Conservation (phyloP, 2,888 invertebrate species). For the Lobophora halterata region DNA sequence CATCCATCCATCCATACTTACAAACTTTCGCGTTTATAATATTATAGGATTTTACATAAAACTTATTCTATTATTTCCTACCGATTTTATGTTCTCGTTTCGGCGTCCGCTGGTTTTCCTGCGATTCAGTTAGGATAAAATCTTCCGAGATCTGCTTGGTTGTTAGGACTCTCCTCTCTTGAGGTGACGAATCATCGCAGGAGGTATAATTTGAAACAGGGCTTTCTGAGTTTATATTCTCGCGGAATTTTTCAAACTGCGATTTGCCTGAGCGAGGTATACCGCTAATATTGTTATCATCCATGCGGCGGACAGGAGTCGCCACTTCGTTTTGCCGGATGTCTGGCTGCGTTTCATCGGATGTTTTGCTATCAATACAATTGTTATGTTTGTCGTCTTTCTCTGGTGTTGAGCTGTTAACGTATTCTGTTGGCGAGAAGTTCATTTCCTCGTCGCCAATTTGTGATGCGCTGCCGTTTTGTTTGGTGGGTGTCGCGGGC, state of each 20-base stretch:
- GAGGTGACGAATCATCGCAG: slow-evolving; percentile 14
- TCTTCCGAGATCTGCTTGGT: slow-evolving; percentile 37
- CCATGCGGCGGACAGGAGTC: background rate
- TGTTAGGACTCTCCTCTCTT: slow-evolving; percentile 18
- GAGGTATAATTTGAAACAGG: slow-evolving; percentile 12
- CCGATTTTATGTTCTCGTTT: slow-evolving; percentile 54
- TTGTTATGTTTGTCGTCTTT: slow-evolving; percentile 25
- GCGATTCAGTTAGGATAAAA: slow-evolving; percentile 39
- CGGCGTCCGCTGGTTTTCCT: slow-evolving; percentile 35
- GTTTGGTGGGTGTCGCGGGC: slow-evolving; percentile 16
- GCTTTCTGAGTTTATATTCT: slow-evolving; percentile 7
- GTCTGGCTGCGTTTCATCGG: slow-evolving; percentile 3
- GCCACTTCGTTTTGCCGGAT: background rate
- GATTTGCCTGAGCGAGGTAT: slow-evolving; percentile 12
- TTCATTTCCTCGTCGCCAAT: slow-evolving; percentile 24
- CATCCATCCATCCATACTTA: too few species aligned
- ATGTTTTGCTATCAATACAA: slow-evolving; percentile 2
- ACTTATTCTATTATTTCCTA: slow-evolving; percentile 52
- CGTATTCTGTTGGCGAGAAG: slow-evolving; percentile 27
- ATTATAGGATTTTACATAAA: too few species aligned
- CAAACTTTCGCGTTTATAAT: too few species aligned
- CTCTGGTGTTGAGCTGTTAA: slow-evolving; percentile 39
- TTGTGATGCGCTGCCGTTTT: slow-evolving; percentile 22
- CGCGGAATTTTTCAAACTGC: slow-evolving; percentile 19
- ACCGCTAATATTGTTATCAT: slow-evolving; percentile 9